Evolutionary conservation across 2,113 vertebrate species (phyloP), one percentile per base, ranked within the genome.

Genomic region (Tringa solitaria): DNA sequence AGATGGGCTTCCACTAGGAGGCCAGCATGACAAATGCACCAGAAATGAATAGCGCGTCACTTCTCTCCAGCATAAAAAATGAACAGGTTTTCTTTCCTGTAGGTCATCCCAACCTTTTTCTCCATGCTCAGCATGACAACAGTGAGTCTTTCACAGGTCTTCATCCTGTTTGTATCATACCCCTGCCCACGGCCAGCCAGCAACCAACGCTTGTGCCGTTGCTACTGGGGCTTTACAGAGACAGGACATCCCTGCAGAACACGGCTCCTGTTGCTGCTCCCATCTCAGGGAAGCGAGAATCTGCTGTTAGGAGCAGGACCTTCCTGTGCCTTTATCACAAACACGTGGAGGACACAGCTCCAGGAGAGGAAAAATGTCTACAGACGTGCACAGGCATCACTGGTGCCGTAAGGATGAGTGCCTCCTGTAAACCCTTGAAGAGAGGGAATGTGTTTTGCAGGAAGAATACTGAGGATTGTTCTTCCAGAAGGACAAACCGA

Each of bases 381-480:
- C n/a, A 59, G 59, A 24, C 15, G 7, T 1, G 1, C 51, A 35
- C 14, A 8, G 1, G 2, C 37, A 32, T 45, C 0, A 1, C 27
- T 45, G 70, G 23, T 82, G 45, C 30, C 2, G 3, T n/a, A 53
- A 30, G 51, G 54, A 30, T 32, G 14, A 15, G 27, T 37, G 70
- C n/a, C 26, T 77, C 76, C n/a, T 57, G 16, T 27, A 87, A 79
- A 46, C 6, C 22, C 13, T 43, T 45, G 68, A 51, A 69, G 51
- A 37, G 41, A 54, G 22, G 19, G 41, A 48, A 45, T n/a, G 11
- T 33, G 30, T 27, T 79, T 51, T 74, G 26, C 60, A 41, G 24
- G 60, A 51, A 68, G 28, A 57, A n/a, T 57, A 83, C 6, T 3
- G 0, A 61, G 20, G 43, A 32, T 8, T 77, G 33, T 35, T 88